Evolutionary conservation across 2,797 vertebrate species (phyloP).

Genomic region (Lagocephalus sceleratus): DNA sequence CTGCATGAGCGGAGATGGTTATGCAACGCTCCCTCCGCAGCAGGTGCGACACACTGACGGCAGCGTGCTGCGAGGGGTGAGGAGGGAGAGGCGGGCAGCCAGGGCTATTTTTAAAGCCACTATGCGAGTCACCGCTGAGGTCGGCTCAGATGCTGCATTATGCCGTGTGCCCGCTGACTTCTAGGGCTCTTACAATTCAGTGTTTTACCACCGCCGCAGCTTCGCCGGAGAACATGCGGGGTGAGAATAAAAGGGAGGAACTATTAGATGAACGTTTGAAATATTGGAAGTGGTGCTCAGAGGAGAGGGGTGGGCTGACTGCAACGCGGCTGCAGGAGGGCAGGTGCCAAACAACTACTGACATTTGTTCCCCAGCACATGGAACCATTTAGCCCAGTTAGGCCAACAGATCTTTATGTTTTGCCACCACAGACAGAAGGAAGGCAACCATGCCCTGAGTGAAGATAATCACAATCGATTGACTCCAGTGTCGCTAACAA

Average conservation of each 20-base stretch:
- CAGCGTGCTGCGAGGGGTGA: constrained; percentile 50
- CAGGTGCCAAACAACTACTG: constrained; percentile 15
- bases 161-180: constrained; percentile 26
- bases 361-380: constrained; percentile 27
- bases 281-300: constrained; percentile 6
- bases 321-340: constrained; percentile 16
- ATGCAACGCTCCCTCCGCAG: constrained; percentile 54
- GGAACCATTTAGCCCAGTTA: constrained; percentile 17
- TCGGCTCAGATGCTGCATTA: constrained; percentile 28
- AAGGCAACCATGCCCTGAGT: constrained; percentile 32
- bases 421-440: constrained; percentile 27
- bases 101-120: constrained; percentile 68
- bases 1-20: constrained; percentile 51
- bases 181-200: constrained; percentile 17
- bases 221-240: background rate
- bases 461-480: constrained; percentile 23
- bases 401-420: constrained; percentile 24
- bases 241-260: constrained; percentile 31
- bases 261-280: constrained; percentile 13
- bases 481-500: constrained; percentile 1
- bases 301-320: background rate
- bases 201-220: constrained; percentile 5
- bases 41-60: constrained; percentile 58
- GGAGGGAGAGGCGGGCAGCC: constrained; percentile 54
- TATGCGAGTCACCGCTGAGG: constrained; percentile 39